Conservation (phyloP, 1,140 invertebrate species). For the Trichonephila clavata region DNA sequence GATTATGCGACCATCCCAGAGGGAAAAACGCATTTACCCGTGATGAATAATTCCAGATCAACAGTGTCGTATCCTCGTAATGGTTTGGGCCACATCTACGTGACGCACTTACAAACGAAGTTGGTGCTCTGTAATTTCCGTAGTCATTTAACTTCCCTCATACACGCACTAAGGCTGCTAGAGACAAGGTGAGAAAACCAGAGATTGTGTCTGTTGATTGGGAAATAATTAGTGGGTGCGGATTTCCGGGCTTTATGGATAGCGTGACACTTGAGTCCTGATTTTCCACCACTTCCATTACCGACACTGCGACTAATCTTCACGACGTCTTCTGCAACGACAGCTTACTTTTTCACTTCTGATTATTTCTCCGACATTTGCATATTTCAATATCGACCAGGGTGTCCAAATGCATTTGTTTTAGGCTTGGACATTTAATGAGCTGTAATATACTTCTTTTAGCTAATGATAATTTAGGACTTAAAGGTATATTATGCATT, state of each 20-base stretch:
- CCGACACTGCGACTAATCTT: neutral
- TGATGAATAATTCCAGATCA: conserved; percentile 65
- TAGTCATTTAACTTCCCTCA: conserved; percentile 42
- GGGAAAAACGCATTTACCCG: neutral
- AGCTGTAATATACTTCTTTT: no score
- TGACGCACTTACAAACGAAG: conserved; percentile 40
- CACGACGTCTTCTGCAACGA: neutral
- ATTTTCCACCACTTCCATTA: conserved; percentile 17
- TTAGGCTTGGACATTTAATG: no score
- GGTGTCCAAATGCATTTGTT: neutral
- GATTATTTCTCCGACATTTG: neutral
- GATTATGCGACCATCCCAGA: neutral
- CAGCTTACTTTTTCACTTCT: neutral
- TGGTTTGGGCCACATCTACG: conserved; percentile 8
- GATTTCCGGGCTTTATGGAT: conserved; percentile 36
- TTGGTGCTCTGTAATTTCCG: conserved; percentile 45
- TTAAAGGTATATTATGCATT: neutral
- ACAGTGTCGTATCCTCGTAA: conserved; percentile 55
- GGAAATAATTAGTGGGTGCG: conserved; percentile 70
- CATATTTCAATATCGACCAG: neutral
- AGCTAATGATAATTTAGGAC: no score
- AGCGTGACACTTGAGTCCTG: conserved; percentile 33
- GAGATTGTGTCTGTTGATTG: conserved; percentile 41
- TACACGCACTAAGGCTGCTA: neutral
- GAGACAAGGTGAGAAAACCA: conserved; percentile 48